Evolutionary conservation across 2,113 vertebrate genomes (phyloP).

Genomic region (Ptilonorhynchus violaceus): DNA sequence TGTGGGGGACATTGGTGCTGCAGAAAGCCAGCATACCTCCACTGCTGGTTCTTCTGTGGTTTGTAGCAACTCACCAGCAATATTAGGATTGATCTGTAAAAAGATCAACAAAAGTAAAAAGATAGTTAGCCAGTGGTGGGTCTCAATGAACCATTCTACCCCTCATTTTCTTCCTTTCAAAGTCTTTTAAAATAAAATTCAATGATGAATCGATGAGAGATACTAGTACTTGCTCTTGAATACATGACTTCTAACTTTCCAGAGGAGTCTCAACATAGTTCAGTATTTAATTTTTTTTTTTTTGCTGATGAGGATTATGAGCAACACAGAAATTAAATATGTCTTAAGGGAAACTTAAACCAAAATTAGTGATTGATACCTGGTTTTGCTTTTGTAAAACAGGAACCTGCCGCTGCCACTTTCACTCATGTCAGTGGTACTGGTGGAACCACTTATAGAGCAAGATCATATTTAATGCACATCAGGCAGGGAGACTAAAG

Average conservation of each 20-base stretch:
- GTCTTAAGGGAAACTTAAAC: background rate
- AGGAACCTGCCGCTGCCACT: background rate
- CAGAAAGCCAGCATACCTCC: background rate
- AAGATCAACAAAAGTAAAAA: background rate
- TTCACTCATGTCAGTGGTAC: background rate
- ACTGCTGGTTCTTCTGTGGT: background rate
- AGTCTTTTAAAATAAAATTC: background rate
- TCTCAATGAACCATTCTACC: background rate
- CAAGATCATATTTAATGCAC: background rate
- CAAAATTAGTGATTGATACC: background rate
- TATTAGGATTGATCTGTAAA: background rate
- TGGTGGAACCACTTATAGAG: background rate
- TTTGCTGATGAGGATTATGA: background rate
- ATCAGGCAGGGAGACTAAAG: background rate
- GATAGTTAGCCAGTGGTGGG: background rate
- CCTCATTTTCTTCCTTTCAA: background rate
- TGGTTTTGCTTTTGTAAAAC: background rate
- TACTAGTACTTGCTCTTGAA: background rate
- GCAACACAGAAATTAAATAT: background rate
- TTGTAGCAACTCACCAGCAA: background rate
- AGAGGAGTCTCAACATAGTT: background rate
- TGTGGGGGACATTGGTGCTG: background rate
- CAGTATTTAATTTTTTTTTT: background rate
- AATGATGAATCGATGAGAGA: background rate
- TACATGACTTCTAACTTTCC: background rate